Base-by-base conservation (phyloP, 92 coral and sea anemone species). In the Porites lobata region DNA sequence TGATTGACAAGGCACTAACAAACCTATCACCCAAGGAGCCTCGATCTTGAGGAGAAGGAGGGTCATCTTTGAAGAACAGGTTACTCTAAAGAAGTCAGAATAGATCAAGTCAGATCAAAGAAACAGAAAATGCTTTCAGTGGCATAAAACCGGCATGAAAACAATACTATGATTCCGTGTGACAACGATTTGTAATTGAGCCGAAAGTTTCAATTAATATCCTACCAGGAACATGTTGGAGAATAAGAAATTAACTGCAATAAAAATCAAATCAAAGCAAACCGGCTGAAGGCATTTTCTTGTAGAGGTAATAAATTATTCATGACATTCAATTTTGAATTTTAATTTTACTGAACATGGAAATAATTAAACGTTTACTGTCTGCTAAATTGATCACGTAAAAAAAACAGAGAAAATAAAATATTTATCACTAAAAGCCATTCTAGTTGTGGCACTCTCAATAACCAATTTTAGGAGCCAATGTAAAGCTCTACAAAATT, bases 11-110 rank as follows among this genome's bases (percentile, higher is more conserved):
- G 51, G 95, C 95, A 38, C 92, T 79, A 50, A 93, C 95, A 91
- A 95, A 95, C 9, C 91, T 56, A 86, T 95, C 98, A 1, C 96
- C 98, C 71, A 91, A 51, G 7, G 90, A 82, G 75, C 88, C 87
- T 77, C 88, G 86, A 26, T 93, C 93, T 13, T 76, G 88, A 20
- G 66, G 78, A 8, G 93, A 87, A 1, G 94, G 96, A 65, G 80
- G 90, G 24, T 95, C 98, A 82, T 95, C 96, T 65, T 95, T 95
- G 88, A 95, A 95, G 94, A 95, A 95, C 91, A 95, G 81, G 88
- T 91, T 91, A 70, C 98, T 95, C 98, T 95, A 85, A 14, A 81
- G 72, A 65, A 26, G 65, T 69, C 62, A 65, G 50, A 68, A 91
- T 73, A 19, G 38, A 78, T 57, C 52, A 56, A 69, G 57, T 57